A percentile compares a stretch with the other conserved stretches of the same genome.
phyloP scores from a whole-genome alignment of 2,113 vertebrate species.

The Indicator maculatus region DNA sequence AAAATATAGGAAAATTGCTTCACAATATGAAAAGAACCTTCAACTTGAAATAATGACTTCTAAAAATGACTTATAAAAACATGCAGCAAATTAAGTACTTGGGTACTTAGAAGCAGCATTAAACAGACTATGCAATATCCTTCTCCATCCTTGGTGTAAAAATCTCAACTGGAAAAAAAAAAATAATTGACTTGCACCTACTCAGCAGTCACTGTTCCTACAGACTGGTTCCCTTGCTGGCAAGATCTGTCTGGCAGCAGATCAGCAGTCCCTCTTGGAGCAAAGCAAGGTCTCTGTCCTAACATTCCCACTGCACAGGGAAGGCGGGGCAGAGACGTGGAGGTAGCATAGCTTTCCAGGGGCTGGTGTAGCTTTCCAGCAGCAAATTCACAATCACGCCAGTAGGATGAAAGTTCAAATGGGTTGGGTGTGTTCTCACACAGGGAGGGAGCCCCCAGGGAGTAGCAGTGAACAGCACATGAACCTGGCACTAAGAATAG shows the following conservation, averaged over 20 bases:
- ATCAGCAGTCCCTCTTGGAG: rapidly evolving
- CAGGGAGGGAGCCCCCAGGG: neutral
- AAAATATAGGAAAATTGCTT: neutral
- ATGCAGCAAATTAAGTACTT: neutral
- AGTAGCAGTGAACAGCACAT: rapidly evolving
- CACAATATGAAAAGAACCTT: neutral
- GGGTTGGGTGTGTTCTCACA: neutral
- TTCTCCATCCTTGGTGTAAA: neutral
- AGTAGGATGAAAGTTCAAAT: rapidly evolving
- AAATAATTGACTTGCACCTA: neutral
- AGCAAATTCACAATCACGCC: neutral
- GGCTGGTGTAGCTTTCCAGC: no score
- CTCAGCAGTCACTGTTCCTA: neutral
- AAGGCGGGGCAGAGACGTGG: neutral
- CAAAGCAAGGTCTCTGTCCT: neutral
- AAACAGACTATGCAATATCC: neutral
- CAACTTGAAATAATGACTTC: neutral
- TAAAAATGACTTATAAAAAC: neutral
- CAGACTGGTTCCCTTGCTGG: neutral
- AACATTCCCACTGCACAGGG: rapidly evolving
- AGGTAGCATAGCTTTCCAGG: neutral
- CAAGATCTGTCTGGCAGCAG: rapidly evolving
- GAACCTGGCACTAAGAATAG: neutral
- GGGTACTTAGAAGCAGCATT: neutral
- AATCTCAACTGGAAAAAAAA: neutral